Evolutionary conservation across 1,140 invertebrate genomes (phyloP), one percentile per base, ranked within the genome.

Genomic region (Papilio dardanus): DNA sequence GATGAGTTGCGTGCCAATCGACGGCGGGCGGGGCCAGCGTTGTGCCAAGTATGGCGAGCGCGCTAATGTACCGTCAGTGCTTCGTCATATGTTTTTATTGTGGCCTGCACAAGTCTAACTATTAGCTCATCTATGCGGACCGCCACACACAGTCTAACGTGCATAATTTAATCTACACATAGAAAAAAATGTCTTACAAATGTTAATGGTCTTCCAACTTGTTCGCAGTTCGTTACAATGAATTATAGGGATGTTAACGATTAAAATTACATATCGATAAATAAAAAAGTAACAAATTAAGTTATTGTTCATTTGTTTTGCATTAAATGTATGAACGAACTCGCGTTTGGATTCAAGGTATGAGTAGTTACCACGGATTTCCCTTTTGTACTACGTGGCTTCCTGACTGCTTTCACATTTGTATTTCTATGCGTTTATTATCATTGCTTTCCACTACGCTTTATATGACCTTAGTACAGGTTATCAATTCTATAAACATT

Each of bases 11-110:
- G 74, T 80, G 74, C 42, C 74, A 73, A 77, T 62, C 89, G 88
- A 86, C 88, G 89, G 86, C 86, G 77, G 91, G 88, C 86, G 89
- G 88, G 83, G 89, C 81, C 78, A 83, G 81, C 67, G 74, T 77
- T 86, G 85, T 93, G 91, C 90, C 91, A 93, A 93, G 85, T 92
- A 93, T 93, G 89, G 87, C 87, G 89, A 83, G 90, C 90, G 88
- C 91, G 91, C 85, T 93, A 93, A 92, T 93, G 88, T 89, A 89
- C 75, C 89, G 84, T 83, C 88, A 77, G 78, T 83, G 79, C 83
- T 82, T 77, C 81, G 76, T 81, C 83, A 84, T 81, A 81, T 90
- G 85, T 89, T 92, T 89, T 92, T 91, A 87, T 90, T 92, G 86
- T 88, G 78, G 77, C 80, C 81, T 80, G 83, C 79, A 74, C 78